phyloP scores from a whole-genome alignment of 2,797 vertebrate genomes.

The Morus bassanus region DNA sequence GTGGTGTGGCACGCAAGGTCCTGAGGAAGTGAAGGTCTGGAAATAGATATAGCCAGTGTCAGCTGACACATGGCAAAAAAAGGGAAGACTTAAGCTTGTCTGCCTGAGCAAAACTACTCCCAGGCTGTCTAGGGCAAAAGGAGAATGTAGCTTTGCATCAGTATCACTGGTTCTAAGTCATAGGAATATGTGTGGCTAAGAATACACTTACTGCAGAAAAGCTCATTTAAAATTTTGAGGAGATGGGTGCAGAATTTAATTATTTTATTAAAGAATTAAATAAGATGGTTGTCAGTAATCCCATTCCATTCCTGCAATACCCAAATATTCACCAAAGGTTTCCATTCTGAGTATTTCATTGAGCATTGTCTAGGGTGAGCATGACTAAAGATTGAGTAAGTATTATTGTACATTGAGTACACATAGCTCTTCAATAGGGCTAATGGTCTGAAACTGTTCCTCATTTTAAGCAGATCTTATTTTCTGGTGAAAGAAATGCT shows the following conservation, averaged over 20 bases:
- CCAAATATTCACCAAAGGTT: neutral
- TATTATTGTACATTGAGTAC: fast-evolving
- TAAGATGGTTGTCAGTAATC: neutral
- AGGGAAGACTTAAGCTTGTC: neutral
- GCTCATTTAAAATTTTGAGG: neutral
- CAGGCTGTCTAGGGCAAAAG: neutral
- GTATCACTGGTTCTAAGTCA: neutral
- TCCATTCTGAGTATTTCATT: neutral
- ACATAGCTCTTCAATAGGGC: neutral
- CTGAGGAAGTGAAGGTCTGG: neutral
- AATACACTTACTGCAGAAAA: neutral
- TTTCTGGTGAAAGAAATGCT: neutral
- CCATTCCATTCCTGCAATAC: neutral
- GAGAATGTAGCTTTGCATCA: neutral
- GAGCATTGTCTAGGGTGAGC: neutral
- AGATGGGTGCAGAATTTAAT: neutral
- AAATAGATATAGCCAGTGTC: neutral
- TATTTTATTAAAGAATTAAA: neutral
- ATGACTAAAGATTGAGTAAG: neutral
- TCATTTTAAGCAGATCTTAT: neutral
- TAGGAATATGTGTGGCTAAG: neutral
- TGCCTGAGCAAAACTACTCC: neutral
- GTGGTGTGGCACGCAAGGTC: neutral
- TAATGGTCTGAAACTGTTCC: neutral
- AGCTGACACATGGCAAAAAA: neutral